Conservation (phyloP, 30 jellyfish, hydroid and myxozoan genomes). For the Nemopilema nomurai region DNA sequence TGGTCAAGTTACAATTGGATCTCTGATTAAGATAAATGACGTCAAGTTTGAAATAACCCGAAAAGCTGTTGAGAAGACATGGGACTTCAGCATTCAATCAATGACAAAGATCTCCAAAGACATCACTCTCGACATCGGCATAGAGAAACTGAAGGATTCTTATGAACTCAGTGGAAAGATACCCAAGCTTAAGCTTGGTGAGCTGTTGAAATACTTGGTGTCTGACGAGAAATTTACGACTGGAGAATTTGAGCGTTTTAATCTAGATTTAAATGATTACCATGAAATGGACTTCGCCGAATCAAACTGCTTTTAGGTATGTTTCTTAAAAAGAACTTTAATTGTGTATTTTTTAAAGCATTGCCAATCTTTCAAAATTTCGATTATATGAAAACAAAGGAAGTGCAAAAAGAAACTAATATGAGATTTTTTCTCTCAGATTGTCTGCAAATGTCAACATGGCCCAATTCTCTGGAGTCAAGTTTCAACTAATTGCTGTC, state of each 20-base stretch:
- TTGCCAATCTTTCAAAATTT: too few relatives aligned
- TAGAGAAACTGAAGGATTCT: neutral
- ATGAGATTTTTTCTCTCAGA: too few relatives aligned
- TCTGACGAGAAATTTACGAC: neutral
- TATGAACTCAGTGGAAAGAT: constrained; percentile 21
- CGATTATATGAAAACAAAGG: too few relatives aligned
- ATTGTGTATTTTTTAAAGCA: too few relatives aligned
- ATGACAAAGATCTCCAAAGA: constrained; percentile 19
- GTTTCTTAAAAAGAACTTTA: neutral
- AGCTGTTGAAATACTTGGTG: constrained; percentile 9
- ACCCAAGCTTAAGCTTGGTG: neutral
- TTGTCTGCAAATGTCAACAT: constrained; percentile 10
- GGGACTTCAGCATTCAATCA: constrained; percentile 33
- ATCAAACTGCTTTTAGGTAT: constrained; percentile 8
- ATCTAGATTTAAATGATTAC: neutral
- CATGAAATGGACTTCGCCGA: neutral
- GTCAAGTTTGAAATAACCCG: constrained; percentile 1
- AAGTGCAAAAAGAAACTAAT: too few relatives aligned
- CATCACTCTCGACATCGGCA: neutral
- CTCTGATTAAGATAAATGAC: neutral
- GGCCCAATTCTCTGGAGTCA: neutral
- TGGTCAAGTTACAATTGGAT: constrained; percentile 13
- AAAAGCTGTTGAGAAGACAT: neutral
- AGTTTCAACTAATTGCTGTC: constrained; percentile 13
- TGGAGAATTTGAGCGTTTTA: constrained; percentile 20